Evolutionary conservation across 2,888 invertebrate species (phyloP).

Genomic region (Drosophila neonasuta): DNA sequence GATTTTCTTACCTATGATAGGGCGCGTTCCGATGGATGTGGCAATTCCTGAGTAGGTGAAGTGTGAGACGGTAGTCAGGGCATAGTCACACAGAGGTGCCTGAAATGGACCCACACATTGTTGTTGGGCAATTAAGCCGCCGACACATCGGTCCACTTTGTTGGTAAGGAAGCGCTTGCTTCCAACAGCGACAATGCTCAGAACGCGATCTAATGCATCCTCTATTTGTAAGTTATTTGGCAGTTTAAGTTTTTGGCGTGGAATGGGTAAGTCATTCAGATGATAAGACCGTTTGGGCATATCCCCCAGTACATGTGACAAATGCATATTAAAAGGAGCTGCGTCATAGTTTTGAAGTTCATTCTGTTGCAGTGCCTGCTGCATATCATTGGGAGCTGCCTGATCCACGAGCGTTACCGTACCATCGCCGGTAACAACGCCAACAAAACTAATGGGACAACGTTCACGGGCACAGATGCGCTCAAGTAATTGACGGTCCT

Average conservation of each 20-base stretch:
- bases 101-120: slow-evolving; percentile 99
- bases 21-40: slow-evolving; percentile 98
- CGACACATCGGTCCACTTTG: slow-evolving; percentile 97
- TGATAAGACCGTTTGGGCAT: slow-evolving; percentile 90
- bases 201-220: slow-evolving; percentile 85
- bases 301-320: slow-evolving; percentile 92
- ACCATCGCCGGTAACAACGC: slow-evolving; percentile 94
- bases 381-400: slow-evolving; percentile 81
- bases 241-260: slow-evolving; percentile 80
- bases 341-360: slow-evolving; percentile 80
- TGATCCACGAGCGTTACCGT: slow-evolving; percentile 88
- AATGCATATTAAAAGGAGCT: slow-evolving; percentile 93
- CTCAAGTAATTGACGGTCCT: slow-evolving; percentile 86
- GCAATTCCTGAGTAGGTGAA: slow-evolving; percentile 93
- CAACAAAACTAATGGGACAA: slow-evolving; percentile 96
- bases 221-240: slow-evolving; percentile 76
- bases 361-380: slow-evolving; percentile 65
- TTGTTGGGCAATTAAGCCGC: slow-evolving; percentile 97
- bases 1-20: slow-evolving; percentile 87
- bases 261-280: slow-evolving; percentile 55
- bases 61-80: slow-evolving; percentile 93
- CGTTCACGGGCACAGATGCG: slow-evolving; percentile 92
- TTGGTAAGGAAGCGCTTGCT: slow-evolving; percentile 98
- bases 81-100: slow-evolving; percentile 97
- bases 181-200: slow-evolving; percentile 94